Conservation (phyloP, 2,113 vertebrate species). For the Mobula birostris region DNA sequence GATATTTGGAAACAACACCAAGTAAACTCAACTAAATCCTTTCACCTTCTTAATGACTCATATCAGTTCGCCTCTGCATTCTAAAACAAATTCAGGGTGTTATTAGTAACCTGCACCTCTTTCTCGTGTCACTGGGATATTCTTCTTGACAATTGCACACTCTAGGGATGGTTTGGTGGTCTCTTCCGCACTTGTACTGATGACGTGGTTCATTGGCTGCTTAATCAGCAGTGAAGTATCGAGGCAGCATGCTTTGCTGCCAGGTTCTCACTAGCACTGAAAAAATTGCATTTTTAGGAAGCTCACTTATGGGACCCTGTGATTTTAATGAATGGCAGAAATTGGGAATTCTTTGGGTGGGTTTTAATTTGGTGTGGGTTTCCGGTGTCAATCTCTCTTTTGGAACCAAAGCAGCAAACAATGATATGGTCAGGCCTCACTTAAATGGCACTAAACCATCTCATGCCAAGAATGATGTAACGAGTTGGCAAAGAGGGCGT, state of each 20-base stretch:
- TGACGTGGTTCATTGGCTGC: background rate
- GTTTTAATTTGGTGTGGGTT: background rate
- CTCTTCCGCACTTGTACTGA: background rate
- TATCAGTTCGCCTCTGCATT: background rate
- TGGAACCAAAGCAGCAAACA: background rate
- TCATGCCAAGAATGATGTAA: background rate
- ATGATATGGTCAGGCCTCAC: background rate
- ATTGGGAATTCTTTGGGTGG: background rate
- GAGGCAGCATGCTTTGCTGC: background rate
- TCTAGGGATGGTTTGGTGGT: background rate
- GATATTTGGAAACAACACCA: background rate
- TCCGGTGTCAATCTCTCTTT: background rate
- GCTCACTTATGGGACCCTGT: background rate
- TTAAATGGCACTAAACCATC: background rate
- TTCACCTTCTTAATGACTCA: background rate
- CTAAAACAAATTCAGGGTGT: background rate
- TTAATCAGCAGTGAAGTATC: background rate
- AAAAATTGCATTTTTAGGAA: background rate
- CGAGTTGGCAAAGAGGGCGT: too few species aligned
- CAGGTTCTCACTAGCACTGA: background rate
- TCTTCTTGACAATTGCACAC: background rate
- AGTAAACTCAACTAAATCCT: background rate
- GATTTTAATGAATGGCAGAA: background rate
- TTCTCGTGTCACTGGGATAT: background rate
- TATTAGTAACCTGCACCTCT: background rate